Evolutionary conservation across 2,888 invertebrate species (phyloP), one percentile per base, ranked within the genome.

Genomic region (Ophion ventricosus): DNA sequence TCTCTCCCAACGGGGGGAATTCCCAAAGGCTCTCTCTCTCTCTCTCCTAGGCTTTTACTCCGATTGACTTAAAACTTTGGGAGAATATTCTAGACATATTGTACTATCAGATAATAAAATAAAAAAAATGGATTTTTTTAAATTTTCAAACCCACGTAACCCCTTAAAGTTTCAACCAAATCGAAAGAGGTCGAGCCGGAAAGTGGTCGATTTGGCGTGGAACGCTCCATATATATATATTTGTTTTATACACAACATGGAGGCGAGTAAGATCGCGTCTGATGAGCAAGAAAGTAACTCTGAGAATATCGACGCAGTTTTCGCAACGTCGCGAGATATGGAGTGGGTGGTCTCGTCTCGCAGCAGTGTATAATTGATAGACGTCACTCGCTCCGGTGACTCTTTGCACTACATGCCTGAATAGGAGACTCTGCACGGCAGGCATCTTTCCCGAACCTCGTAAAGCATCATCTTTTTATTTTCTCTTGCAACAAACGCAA

Each of bases 291-390:
- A 72, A 17, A 35, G 57, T 35, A 5, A 54, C 26, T 54, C 56
- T 72, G 63, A 43, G 29, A 74, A 63, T 54, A 74, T 74, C 49
- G 59, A 74, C 25, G n/a, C n/a, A 61, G 11, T 20, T 25, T 49
- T 70, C 11, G 54, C 61, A 35, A 74, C n/a, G 23, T 23, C 29
- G 35, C 61, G 25, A 49, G 54, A 66, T 49, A 40, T 35, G 79
- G 79, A 74, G 77, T 83, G 82, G 82, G 82, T 83, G 82, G 82
- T 83, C 79, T 59, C 66, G 20, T 69, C 72, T 66, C 43, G 17
- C 66, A 17, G 43, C 35, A 35, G 78, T 64, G 77, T 67, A 61
- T n/a, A 82, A 82, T 78, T 78, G 78, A 67, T 69, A 35, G 25
- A 43, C 66, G 73, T 74, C 78, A 73, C 61, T 61, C 72, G 59